Conservation (phyloP, 2,888 invertebrate genomes). For the Mactromeris polynyma region DNA sequence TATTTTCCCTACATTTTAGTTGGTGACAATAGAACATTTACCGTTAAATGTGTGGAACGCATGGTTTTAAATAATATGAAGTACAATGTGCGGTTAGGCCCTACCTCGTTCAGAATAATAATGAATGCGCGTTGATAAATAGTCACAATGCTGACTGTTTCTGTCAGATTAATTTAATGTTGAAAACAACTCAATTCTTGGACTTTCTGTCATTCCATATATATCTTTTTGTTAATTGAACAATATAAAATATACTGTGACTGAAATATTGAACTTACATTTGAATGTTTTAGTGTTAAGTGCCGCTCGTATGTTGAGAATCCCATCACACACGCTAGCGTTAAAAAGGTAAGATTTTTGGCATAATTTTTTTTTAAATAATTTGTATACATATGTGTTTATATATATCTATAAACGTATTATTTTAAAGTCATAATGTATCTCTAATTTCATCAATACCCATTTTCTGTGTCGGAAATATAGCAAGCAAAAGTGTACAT, state of each 20-base stretch:
- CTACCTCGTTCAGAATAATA: slow-evolving; percentile 54
- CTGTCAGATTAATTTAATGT: slow-evolving; percentile 11
- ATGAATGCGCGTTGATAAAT: slow-evolving; percentile 52
- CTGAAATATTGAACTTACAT: no score
- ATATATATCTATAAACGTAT: no score
- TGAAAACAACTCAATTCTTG: slow-evolving; percentile 7
- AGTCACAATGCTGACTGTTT: background rate
- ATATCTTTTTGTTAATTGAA: background rate
- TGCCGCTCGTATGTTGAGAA: slow-evolving; percentile 47
- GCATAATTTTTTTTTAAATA: background rate
- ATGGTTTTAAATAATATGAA: slow-evolving; percentile 65
- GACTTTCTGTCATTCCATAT: background rate
- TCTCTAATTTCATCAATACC: no score
- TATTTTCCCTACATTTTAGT: slow-evolving; percentile 68
- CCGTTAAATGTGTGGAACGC: slow-evolving; percentile 64
- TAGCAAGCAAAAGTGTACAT: no score
- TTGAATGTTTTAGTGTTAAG: background rate
- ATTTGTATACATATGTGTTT: background rate
- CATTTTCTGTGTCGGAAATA: no score
- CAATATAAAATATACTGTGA: background rate
- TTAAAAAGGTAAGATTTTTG: slow-evolving; percentile 33
- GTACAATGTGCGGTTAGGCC: slow-evolving; percentile 39
- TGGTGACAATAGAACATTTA: slow-evolving; percentile 68
- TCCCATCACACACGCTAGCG: slow-evolving; percentile 34
- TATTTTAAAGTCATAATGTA: no score